Evolutionary conservation across 2,888 invertebrate genomes (phyloP).

Genomic region (Ectemnius continuus): DNA sequence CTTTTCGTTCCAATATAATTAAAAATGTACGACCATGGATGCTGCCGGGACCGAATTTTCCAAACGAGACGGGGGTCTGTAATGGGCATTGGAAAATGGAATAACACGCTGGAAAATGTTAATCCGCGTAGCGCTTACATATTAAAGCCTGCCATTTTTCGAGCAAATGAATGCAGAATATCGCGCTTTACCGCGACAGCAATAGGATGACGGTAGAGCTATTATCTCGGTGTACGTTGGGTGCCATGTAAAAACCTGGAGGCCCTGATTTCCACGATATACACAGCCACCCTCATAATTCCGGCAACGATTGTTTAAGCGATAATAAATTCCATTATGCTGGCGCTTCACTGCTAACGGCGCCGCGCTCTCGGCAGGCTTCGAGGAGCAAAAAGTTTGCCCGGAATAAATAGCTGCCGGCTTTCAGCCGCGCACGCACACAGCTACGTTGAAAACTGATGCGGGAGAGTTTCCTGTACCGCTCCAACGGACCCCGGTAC

Average conservation of each 20-base stretch:
- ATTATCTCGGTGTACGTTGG: neutral
- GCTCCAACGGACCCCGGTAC: neutral
- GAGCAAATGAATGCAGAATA: neutral
- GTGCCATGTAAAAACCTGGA: neutral
- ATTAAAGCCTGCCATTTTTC: constrained; percentile 7
- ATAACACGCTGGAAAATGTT: neutral
- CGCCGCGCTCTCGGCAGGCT: neutral
- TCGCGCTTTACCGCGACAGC: neutral
- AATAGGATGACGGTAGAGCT: neutral
- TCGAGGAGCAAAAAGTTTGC: constrained; percentile 44
- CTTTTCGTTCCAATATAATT: constrained; percentile 36
- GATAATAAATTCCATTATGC: neutral
- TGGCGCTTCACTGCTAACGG: too few species aligned
- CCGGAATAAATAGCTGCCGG: constrained; percentile 39
- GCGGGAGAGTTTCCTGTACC: too few species aligned
- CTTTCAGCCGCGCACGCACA: neutral
- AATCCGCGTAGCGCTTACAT: neutral
- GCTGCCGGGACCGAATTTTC: neutral
- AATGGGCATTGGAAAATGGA: neutral
- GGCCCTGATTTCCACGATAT: too few species aligned
- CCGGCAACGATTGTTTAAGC: neutral
- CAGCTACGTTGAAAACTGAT: neutral
- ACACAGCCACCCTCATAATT: neutral
- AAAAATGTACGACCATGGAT: neutral
- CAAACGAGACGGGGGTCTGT: neutral